Percentiles rank a stretch among this genome's conserved stretches.
These are phyloP conservation scores for Cacoxenus indagator DNA, from an alignment of 2,888 invertebrate species.

Conservation along the genomic window DNA sequence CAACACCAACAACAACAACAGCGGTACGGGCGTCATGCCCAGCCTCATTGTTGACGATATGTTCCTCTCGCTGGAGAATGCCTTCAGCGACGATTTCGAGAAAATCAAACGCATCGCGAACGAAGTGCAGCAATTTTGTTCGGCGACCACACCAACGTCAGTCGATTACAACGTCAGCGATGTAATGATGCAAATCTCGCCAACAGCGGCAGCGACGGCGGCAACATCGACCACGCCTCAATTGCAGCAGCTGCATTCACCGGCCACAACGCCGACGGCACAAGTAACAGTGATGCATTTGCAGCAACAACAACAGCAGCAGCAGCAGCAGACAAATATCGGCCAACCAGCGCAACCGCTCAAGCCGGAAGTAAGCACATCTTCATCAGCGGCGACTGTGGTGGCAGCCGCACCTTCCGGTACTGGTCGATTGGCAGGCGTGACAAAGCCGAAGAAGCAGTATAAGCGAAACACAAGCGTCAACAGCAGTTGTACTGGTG, in stretches of 20 bases:
- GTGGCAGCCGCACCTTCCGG: constrained; percentile 21
- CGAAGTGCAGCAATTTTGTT: constrained; percentile 82
- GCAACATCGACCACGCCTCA: constrained; percentile 35
- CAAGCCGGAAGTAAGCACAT: constrained; percentile 75
- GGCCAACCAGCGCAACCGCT: constrained; percentile 71
- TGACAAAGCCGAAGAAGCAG: constrained; percentile 77
- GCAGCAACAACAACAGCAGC: constrained; percentile 31
- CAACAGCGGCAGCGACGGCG: constrained; percentile 59
- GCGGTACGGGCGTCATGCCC: constrained; percentile 38
- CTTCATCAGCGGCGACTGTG: constrained; percentile 64
- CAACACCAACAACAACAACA: constrained; percentile 40
- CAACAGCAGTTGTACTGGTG: no score
- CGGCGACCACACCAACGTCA: constrained; percentile 60
- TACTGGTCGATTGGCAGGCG: constrained; percentile 59
- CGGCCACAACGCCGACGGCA: constrained; percentile 53
- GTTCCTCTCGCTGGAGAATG: constrained; percentile 71
- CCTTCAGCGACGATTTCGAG: constrained; percentile 83
- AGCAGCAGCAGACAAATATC: constrained; percentile 4
- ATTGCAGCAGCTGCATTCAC: constrained; percentile 62
- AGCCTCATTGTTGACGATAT: constrained; percentile 71
- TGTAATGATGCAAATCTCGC: constrained; percentile 69
- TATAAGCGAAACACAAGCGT: constrained; percentile 76
- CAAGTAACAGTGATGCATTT: constrained; percentile 39
- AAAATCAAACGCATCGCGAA: constrained; percentile 87
- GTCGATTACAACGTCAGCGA: constrained; percentile 58